Conservation (phyloP, 2,113 vertebrate genomes). For the Chaetodon auriga region DNA sequence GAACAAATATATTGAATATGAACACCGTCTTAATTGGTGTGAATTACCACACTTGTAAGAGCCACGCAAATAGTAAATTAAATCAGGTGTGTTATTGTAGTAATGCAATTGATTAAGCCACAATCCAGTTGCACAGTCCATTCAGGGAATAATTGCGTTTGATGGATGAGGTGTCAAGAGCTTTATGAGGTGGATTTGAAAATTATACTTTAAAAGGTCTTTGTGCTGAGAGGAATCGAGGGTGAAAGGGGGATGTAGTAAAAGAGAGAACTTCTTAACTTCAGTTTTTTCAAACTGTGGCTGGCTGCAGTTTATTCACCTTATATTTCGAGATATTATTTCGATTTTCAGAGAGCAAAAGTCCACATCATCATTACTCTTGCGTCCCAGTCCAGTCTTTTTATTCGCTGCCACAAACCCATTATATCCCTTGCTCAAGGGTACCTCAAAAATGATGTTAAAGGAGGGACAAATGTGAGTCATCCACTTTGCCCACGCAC, state of each 20-base stretch:
- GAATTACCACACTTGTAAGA: constrained; percentile 64
- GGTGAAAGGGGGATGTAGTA: too few species aligned
- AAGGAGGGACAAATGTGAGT: constrained; percentile 47
- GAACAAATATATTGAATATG: constrained; percentile 52
- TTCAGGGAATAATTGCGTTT: constrained; percentile 55
- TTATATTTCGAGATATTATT: background rate
- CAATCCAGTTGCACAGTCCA: constrained; percentile 37
- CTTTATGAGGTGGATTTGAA: constrained; percentile 40
- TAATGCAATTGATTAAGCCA: constrained; percentile 64
- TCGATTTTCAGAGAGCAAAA: background rate
- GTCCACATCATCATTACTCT: background rate
- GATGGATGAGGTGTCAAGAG: constrained; percentile 56
- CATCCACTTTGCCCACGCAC: constrained; percentile 49
- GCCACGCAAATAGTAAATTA: constrained; percentile 37
- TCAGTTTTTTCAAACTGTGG: too few species aligned
- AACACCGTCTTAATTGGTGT: constrained; percentile 62
- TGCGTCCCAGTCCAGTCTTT: background rate
- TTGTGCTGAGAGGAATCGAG: background rate
- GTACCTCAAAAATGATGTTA: constrained; percentile 28
- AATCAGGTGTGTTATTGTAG: constrained; percentile 63
- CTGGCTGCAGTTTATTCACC: too few species aligned
- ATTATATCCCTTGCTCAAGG: constrained; percentile 38
- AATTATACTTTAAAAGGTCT: constrained; percentile 12
- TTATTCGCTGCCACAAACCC: constrained; percentile 2
- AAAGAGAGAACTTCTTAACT: too few species aligned